These are phyloP conservation scores for Sminthurides aquaticus DNA, from an alignment of 2,888 invertebrate species.

Conservation along the genomic window DNA sequence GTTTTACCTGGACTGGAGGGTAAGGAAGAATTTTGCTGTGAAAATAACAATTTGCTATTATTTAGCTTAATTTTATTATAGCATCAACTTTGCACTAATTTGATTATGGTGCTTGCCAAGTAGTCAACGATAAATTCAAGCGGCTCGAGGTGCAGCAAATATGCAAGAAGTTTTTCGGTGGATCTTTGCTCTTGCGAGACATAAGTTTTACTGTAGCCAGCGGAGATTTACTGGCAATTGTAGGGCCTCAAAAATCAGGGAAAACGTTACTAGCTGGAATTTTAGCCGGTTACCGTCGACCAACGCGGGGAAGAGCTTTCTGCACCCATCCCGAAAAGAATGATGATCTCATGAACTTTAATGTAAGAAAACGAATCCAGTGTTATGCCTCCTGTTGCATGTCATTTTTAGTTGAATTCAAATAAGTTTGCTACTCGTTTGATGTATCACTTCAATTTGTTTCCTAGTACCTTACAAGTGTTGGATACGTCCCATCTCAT, in stretches of 20 bases:
- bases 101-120: too few relatives aligned
- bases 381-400: too few relatives aligned
- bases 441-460: too few relatives aligned
- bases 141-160: not conserved
- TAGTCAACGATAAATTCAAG: too few relatives aligned
- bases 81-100: too few relatives aligned
- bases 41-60: too few relatives aligned
- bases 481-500: slow-evolving; percentile 2
- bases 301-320: slow-evolving; percentile 4
- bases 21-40: too few relatives aligned
- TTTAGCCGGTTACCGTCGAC: not conserved
- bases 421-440: too few relatives aligned
- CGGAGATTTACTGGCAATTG: slow-evolving; percentile 12
- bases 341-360: not conserved
- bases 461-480: not conserved
- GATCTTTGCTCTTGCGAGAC: not conserved
- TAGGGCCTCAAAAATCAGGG: slow-evolving; percentile 10
- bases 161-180: not conserved
- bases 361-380: too few relatives aligned
- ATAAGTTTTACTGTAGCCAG: not conserved
- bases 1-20: too few relatives aligned
- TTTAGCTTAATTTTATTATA: too few relatives aligned
- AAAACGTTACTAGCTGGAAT: slow-evolving; percentile 11
- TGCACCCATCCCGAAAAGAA: not conserved
- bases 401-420: too few relatives aligned